Evolutionary conservation across 2,888 invertebrate species (phyloP).

Genomic region (Papilio protenor): DNA sequence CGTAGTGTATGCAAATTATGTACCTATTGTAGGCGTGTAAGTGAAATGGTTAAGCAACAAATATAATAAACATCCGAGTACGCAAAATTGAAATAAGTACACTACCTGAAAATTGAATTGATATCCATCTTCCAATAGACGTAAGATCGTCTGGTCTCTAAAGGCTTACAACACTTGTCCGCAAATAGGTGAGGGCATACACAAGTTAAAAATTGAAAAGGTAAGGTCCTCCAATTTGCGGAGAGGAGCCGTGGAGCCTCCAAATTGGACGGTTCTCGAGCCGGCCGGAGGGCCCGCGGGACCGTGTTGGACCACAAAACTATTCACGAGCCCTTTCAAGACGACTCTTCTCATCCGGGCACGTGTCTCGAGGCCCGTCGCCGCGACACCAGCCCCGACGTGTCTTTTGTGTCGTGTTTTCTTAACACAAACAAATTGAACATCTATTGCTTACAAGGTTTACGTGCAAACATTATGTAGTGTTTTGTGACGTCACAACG

Average conservation of each 20-base stretch:
- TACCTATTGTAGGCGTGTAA: not conserved
- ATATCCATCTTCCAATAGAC: not conserved
- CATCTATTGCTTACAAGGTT: not conserved
- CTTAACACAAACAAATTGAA: slow-evolving; percentile 21
- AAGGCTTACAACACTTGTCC: not conserved
- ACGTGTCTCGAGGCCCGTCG: slow-evolving; percentile 9
- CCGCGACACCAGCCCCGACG: not conserved
- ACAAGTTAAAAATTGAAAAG: slow-evolving; percentile 47
- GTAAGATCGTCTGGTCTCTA: not conserved
- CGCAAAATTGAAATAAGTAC: not conserved
- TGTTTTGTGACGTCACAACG: not conserved
- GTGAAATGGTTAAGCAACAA: not conserved
- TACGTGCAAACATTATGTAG: not conserved
- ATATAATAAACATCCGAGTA: too few species aligned
- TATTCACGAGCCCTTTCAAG: slow-evolving; percentile 45
- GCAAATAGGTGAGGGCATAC: slow-evolving; percentile 17
- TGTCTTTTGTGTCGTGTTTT: slow-evolving; percentile 33
- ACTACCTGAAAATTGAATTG: not conserved
- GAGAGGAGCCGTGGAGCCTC: slow-evolving; percentile 48
- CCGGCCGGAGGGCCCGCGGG: slow-evolving; percentile 45
- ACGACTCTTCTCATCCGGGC: slow-evolving; percentile 1
- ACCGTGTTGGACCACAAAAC: slow-evolving; percentile 54
- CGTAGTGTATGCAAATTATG: not conserved
- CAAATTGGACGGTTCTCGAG: slow-evolving; percentile 51
- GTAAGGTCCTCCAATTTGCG: slow-evolving; percentile 53